Evolutionary conservation across 2,113 vertebrate species (phyloP).

Genomic region (Rhinoderma darwinii): DNA sequence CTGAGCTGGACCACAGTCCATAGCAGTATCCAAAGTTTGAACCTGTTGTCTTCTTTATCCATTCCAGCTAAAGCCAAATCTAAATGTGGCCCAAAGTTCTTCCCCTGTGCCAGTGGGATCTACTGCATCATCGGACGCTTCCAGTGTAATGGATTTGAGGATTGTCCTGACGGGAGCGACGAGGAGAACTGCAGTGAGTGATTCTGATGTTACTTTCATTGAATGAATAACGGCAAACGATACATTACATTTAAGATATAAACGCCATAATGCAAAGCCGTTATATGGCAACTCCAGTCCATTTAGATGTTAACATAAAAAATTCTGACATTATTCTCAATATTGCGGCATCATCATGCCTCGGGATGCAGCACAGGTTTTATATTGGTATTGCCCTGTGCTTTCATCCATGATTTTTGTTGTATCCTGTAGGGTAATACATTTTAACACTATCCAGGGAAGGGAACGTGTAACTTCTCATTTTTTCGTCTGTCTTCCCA

Average conservation of each 20-base stretch:
- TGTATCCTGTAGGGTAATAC: neutral
- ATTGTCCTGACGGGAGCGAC: conserved; percentile 94
- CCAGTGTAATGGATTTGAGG: conserved; percentile 92
- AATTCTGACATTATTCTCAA: neutral
- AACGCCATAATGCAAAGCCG: neutral
- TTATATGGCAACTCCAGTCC: neutral
- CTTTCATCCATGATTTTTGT: neutral
- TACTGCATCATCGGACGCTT: conserved; percentile 98
- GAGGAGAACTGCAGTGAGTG: conserved; percentile 98
- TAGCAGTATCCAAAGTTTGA: no score
- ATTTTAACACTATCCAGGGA: neutral
- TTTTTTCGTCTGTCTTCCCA: neutral
- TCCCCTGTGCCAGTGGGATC: conserved; percentile 89
- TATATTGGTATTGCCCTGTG: neutral
- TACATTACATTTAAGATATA: neutral
- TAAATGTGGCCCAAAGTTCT: conserved; percentile 90
- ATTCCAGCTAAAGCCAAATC: conserved; percentile 87
- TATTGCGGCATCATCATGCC: neutral
- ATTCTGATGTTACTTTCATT: neutral
- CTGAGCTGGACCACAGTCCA: no score
- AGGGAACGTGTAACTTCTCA: neutral
- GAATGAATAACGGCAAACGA: neutral
- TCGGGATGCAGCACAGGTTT: neutral
- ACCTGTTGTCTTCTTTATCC: neutral
- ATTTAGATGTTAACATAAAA: neutral